These are phyloP conservation scores for Scytalopus superciliaris DNA, from an alignment of 2,113 vertebrate species.

Conservation along the genomic window DNA sequence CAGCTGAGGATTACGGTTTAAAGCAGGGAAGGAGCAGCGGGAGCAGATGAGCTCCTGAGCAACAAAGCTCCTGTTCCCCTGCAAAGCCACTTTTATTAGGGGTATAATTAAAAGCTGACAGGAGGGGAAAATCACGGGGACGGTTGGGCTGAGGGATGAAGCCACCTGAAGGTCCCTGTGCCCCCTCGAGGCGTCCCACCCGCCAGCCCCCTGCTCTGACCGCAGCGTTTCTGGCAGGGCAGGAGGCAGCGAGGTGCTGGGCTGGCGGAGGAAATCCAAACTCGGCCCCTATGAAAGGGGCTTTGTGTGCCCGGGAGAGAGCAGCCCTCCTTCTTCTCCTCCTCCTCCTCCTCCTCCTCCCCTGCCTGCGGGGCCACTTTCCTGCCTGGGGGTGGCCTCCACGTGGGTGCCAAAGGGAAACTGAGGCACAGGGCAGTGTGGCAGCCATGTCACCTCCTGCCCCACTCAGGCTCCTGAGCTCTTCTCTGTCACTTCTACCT, in stretches of 20 bases:
- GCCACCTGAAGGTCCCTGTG: not conserved
- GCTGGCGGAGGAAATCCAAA: conserved; percentile 49
- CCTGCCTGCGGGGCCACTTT: not conserved
- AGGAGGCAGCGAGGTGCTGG: conserved; percentile 49
- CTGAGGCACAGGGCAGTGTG: not conserved
- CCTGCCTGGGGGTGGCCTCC: not conserved
- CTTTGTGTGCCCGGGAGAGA: conserved; percentile 52
- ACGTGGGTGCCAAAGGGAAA: not conserved
- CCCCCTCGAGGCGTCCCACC: not conserved
- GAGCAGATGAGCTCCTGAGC: conserved; percentile 64
- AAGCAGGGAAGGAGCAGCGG: conserved; percentile 61
- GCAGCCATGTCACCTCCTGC: not conserved
- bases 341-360: not conserved
- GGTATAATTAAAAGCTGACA: conserved; percentile 55
- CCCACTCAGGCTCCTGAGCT: not conserved
- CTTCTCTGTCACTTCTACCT: fast-evolving
- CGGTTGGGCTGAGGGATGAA: not conserved
- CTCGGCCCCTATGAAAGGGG: conserved; percentile 57
- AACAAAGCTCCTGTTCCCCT: conserved; percentile 57
- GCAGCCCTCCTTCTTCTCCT: not conserved
- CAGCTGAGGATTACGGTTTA: conserved; percentile 53
- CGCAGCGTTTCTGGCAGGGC: conserved; percentile 31
- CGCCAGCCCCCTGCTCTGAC: not conserved
- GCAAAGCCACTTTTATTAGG: conserved; percentile 52
- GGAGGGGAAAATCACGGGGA: conserved; percentile 1